Evolutionary conservation across 2,113 vertebrate genomes (phyloP), one percentile per base, ranked within the genome.

Genomic region (Oxyruncus cristatus): DNA sequence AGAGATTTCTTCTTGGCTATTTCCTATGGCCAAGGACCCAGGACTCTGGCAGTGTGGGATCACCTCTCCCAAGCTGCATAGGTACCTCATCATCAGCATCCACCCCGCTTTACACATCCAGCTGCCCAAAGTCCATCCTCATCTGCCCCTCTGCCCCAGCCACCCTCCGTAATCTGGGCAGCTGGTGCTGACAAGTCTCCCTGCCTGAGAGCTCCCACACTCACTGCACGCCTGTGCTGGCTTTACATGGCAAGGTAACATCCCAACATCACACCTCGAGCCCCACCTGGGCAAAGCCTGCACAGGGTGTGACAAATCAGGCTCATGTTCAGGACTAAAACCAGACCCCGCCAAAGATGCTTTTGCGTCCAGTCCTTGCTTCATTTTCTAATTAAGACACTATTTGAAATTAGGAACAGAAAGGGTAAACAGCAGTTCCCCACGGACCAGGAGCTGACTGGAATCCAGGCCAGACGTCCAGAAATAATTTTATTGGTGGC

Each of bases 401-500:
- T 15, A 5, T 71, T 91, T 72, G 59, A 93, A 80, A 72, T 88
- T 55, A 90, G 79, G 82, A 85, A 83, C 53, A 61, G 74, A 89
- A 95, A 91, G 80, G 77, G 84, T 89, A 89, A 97, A 97, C 50
- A 95, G 96, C 89, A 89, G 76, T 14, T 96, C 92, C 85, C 85
- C 46, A 28, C 0, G 2, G 94, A 59, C 92, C 74, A 88, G 68
- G 65, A 62, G 41, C 96, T 95, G 93, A 95, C 94, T 96, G 93
- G 98, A 98, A 98, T 96, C 97, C 96, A 97, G 96, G 94, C 97
- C 72, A 93, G 96, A 93, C 44, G 33, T 98, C 97, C 97, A 97
- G 94, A 98, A 97, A 97, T 98, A 97, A 98, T 98, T 98, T 98
- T 98, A 98, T 98, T 96, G 97, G 97, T 96, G 95, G 97, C 96